A percentile compares a stretch with the other conserved stretches of the same genome.
Evolutionary conservation across 1,140 invertebrate species (phyloP).

Genomic region (Orchestia grillus): DNA sequence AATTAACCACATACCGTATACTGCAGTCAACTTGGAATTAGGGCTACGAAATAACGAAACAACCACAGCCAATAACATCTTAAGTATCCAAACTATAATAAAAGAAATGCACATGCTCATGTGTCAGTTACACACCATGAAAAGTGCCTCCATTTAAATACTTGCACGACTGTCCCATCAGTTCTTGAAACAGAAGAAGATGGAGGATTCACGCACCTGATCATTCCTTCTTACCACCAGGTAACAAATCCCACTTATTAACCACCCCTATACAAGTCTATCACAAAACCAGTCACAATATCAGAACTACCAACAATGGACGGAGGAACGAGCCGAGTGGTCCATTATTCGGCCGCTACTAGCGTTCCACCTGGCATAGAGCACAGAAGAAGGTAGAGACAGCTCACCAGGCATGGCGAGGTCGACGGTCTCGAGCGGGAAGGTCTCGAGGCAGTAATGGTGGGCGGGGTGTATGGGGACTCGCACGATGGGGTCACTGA

Average conservation of each 20-base stretch:
- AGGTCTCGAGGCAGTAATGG: constrained; percentile 75
- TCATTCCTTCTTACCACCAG: background rate
- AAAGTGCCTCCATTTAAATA: no score
- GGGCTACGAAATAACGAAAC: no score
- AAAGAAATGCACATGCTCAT: no score
- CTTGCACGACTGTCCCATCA: background rate
- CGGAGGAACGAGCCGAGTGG: background rate
- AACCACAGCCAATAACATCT: no score
- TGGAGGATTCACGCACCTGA: background rate
- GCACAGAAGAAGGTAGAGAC: background rate
- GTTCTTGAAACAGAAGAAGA: background rate
- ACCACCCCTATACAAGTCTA: background rate
- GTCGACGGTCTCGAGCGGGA: constrained; percentile 72
- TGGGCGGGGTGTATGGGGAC: constrained; percentile 75
- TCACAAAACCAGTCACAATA: background rate
- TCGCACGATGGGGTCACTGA: constrained; percentile 67
- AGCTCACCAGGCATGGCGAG: constrained; percentile 72
- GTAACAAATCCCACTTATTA: background rate
- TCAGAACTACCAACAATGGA: background rate
- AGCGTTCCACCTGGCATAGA: background rate
- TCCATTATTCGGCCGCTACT: background rate
- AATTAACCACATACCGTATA: no score
- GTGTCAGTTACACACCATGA: no score
- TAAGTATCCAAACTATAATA: no score
- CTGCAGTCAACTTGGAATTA: no score